phyloP scores from a whole-genome alignment of 2,113 vertebrate species.

The Odocoileus virginianus region DNA sequence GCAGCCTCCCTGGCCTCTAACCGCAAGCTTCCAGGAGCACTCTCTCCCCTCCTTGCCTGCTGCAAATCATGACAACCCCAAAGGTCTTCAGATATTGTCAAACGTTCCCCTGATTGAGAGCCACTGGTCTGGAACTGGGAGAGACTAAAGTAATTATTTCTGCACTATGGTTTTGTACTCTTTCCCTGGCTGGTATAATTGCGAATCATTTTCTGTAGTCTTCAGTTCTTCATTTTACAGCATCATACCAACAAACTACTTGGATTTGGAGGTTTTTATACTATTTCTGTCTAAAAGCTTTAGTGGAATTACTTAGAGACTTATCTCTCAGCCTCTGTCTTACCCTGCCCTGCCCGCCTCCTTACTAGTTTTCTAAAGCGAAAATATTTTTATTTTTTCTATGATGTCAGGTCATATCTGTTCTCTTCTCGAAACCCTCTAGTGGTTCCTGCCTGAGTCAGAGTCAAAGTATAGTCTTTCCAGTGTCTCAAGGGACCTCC shows the following conservation, averaged over 20 bases:
- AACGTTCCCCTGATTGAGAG: not conserved
- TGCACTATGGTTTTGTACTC: not conserved
- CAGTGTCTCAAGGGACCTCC: fast-evolving
- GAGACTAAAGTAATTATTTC: not conserved
- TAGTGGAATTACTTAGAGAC: not conserved
- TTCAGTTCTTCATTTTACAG: not conserved
- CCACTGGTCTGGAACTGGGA: not conserved
- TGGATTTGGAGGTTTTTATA: not conserved
- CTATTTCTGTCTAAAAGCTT: not conserved
- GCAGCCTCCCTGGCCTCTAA: not conserved
- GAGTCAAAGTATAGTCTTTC: not conserved
- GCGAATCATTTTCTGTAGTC: not conserved
- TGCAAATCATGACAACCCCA: not conserved
- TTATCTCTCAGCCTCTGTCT: not conserved
- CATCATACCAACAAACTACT: not conserved
- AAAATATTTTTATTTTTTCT: not conserved
- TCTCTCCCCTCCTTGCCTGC: not conserved
- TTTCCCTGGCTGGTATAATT: not conserved
- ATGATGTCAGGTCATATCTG: not conserved
- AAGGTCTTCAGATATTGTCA: not conserved
- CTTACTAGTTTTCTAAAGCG: not conserved
- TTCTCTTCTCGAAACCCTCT: not conserved
- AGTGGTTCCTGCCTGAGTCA: not conserved
- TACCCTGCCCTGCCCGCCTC: not conserved
- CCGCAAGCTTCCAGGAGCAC: not conserved